Base-by-base conservation (phyloP, 2,113 vertebrate genomes). In the Gymnocephalus cernua region DNA sequence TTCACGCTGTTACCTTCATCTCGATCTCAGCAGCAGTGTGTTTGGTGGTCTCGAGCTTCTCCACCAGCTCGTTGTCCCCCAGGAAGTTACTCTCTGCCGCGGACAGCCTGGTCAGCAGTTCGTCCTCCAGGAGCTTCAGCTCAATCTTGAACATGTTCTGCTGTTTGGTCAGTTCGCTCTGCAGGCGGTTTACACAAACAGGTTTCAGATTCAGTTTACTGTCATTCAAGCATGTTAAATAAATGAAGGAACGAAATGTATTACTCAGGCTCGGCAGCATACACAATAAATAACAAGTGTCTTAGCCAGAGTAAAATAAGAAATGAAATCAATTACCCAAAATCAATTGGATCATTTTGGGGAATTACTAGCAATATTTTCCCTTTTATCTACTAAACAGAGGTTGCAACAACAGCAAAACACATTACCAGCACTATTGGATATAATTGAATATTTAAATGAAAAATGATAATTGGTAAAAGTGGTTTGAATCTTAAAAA, bases 101-200 rank as follows among this genome's bases (percentile, higher is more conserved):
- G 1, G 94, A 95, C 84, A 97, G 92, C 66, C 90, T 80, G 53
- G 90, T 90, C 67, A 91, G 89, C 84, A 96, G 90, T 92, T 97
- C 94, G 73, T 96, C 94, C 88, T 95, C 95, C 91, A 96, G 92
- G 66, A 95, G 94, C 93, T 96, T 96, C 93, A 97, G 89, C 86
- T 96, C 91, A 53, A 96, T 96, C 95, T 96, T 95, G 91, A 96
- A 97, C 83, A 95, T 90, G 85, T 97, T 96, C 94, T 95, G 95
- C 89, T 97, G 95, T 90, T 95, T 96, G 79, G 93, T 92, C 73
- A 96, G 84, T 56, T 95, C 93, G 85, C 93, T 93, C 93, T 96
- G 92, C 84, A 69, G 47, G 53, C 11, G 54, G 61, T 56, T 19
- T 0, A 79, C 12, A 44, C 35, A 86, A 57, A 51, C 21, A 38